Evolutionary conservation across 2,113 vertebrate genomes (phyloP).

Genomic region (Pelvicachromis taeniatus): DNA sequence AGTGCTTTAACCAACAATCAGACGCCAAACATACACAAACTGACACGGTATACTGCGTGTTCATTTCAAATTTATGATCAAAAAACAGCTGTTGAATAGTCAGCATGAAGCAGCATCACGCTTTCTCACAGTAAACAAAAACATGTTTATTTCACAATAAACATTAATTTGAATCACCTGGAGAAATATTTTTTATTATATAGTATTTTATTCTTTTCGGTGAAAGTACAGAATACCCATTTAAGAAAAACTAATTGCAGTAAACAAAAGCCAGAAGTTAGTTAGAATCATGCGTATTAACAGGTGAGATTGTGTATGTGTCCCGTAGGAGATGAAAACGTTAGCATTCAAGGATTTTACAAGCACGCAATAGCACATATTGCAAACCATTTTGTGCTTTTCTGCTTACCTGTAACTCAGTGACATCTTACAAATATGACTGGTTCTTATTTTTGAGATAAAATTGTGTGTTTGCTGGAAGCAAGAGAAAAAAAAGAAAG

Average conservation of each 20-base stretch:
- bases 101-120: constrained; percentile 28
- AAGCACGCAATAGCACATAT: background rate
- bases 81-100: constrained; percentile 55
- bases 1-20: constrained; percentile 63
- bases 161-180: constrained; percentile 44
- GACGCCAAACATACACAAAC: constrained; percentile 53
- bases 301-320: background rate
- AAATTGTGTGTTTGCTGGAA: background rate
- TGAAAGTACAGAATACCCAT: background rate
- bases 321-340: background rate
- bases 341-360: background rate
- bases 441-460: background rate
- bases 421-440: background rate
- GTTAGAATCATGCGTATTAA: background rate
- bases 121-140: constrained; percentile 32
- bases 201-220: background rate
- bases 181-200: constrained; percentile 11
- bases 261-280: background rate
- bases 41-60: constrained; percentile 18
- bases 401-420: background rate
- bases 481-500: background rate
- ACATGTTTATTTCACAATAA: constrained; percentile 39
- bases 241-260: background rate
- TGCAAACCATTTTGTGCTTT: background rate
- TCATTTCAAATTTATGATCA: constrained; percentile 58